Evolutionary conservation across 1,140 invertebrate species (phyloP).

Genomic region (Drosophila teissieri): DNA sequence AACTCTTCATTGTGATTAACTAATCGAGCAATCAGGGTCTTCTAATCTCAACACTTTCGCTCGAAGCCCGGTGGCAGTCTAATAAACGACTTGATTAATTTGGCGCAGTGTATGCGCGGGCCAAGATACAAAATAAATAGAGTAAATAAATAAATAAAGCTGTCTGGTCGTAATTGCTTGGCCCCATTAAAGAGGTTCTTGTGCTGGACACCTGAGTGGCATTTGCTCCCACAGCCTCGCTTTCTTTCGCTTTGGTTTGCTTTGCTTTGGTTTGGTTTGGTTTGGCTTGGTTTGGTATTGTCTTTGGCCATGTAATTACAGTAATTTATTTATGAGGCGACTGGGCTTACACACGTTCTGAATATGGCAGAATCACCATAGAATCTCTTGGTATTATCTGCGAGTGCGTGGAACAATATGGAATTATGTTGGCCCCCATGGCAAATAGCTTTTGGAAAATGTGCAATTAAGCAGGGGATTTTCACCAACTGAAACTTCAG

Average conservation of each 20-base stretch:
- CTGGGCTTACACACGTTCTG: slow-evolving; percentile 62
- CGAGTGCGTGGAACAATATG: slow-evolving; percentile 52
- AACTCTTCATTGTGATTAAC: slow-evolving; percentile 45
- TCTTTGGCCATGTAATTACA: slow-evolving; percentile 58
- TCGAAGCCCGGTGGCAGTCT: slow-evolving; percentile 1
- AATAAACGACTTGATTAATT: slow-evolving; percentile 71
- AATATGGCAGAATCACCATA: slow-evolving; percentile 8
- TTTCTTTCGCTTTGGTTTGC: slow-evolving; percentile 53
- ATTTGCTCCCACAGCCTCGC: slow-evolving; percentile 77
- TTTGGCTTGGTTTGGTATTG: slow-evolving; percentile 18
- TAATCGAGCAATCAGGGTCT: slow-evolving; percentile 51
- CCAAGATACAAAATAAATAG: slow-evolving; percentile 12
- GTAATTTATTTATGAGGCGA: slow-evolving; percentile 70
- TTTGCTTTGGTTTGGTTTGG: slow-evolving; percentile 35
- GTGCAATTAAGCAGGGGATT: slow-evolving; percentile 46
- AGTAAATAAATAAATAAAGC: slow-evolving; percentile 50
- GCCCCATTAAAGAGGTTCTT: slow-evolving; percentile 68
- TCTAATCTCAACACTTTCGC: slow-evolving; percentile 64
- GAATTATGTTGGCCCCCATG: slow-evolving; percentile 36
- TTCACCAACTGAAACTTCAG: slow-evolving; percentile 21
- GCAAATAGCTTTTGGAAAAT: slow-evolving; percentile 43
- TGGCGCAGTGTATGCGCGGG: slow-evolving; percentile 55
- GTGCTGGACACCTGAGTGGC: slow-evolving; percentile 59
- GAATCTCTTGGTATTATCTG: slow-evolving; percentile 18
- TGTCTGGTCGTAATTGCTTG: slow-evolving; percentile 77